Conservation (phyloP, 35 echinoderm and acorn worm species). For the Strongylocentrotus purpuratus region DNA sequence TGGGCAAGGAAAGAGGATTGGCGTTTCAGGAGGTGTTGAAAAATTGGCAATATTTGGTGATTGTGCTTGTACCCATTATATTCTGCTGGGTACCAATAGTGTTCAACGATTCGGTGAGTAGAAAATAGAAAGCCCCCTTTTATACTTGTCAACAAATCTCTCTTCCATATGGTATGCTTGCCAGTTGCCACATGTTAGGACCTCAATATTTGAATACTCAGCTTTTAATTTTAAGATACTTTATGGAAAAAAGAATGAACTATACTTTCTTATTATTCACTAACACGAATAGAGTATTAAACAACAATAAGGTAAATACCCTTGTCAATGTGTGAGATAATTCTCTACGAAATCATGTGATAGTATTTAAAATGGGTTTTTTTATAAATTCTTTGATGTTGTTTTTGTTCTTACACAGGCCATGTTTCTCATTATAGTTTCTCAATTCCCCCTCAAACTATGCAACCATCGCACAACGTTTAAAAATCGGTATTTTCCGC, state of each 20-base stretch:
- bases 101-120: constrained; percentile 59
- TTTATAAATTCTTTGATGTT: no score
- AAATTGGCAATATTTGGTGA: constrained; percentile 67
- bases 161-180: not conserved
- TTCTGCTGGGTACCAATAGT: constrained; percentile 65
- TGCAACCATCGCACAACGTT: not conserved
- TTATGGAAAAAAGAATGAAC: no score
- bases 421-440: not conserved
- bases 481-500: no score
- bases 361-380: not conserved
- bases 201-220: no score
- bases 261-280: not conserved
- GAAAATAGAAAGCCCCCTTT: not conserved
- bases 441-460: not conserved
- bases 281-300: not conserved
- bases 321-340: not conserved
- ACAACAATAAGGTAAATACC: not conserved
- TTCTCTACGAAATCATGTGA: not conserved
- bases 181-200: not conserved
- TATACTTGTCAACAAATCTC: not conserved
- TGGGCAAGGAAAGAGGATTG: not conserved
- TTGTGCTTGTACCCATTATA: constrained; percentile 47
- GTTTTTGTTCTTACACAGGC: not conserved
- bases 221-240: not conserved
- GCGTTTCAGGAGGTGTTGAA: not conserved